Evolutionary conservation across 2,797 vertebrate genomes (phyloP), one percentile per base, ranked within the genome.

Genomic region (Acrossocheilus wenchowensis): DNA sequence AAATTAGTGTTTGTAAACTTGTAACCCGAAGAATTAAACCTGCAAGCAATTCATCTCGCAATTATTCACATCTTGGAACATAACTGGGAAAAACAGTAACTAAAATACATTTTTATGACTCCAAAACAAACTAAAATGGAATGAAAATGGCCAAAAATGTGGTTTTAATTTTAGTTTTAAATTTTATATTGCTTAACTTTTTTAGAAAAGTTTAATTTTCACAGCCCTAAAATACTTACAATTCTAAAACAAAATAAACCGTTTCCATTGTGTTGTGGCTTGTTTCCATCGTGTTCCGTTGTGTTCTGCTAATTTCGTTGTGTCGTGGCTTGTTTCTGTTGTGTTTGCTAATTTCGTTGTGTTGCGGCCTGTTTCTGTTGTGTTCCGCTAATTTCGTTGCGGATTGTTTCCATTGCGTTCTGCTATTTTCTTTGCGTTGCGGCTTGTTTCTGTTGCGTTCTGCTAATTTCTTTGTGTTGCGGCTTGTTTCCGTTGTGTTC

Each of bases 381-480:
- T 50, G 48, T 54, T 54, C 0, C 2, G 17, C 6, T 54, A 54
- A 19, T 54, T 19, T 19, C 2, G 0, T 10, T 57, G 54, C 0
- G 45, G 12, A 12, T 50, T 50, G 48, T 50, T 45, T 45, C 43
- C 10, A 3, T 45, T 45, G 43, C 10, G 17, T 54, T 54, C 0
- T 7, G 6, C 50, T 54, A 54, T 7, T 54, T 21, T 19, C 2
- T 0, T 54, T 7, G 17, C 0, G 11, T 1, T 50, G 1, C 0
- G 48, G 48, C 14, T 50, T 50, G 14, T 50, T 45, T 45, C 11
- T 1, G 3, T 45, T 45, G 43, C 0, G 15, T 52, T 52, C 0
- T 7, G 17, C 17, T 52, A 19, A 19, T 52, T 19, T 19, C 15
- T 0, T 52, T 7, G 5, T 6, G 39, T 7, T 41, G 39, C 1